Conservation (phyloP, 2,888 invertebrate genomes). For the Epsilonema sp. region DNA sequence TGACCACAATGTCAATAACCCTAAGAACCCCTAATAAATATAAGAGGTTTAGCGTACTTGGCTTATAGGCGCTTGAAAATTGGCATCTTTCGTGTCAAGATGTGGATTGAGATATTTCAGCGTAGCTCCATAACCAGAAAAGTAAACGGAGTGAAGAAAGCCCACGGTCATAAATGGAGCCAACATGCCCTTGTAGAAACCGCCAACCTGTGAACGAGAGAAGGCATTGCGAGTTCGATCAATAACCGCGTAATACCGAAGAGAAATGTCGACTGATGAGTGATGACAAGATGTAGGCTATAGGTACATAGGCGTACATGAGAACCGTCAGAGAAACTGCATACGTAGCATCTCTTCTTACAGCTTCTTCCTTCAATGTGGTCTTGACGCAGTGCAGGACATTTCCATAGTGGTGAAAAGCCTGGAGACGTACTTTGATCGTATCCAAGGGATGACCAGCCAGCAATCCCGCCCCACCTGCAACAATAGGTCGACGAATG, state of each 20-base stretch:
- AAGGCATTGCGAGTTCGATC: too few species aligned
- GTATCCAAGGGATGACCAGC: constrained; percentile 35
- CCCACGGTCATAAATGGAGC: constrained; percentile 46
- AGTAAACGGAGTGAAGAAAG: constrained; percentile 46
- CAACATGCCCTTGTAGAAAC: constrained; percentile 48
- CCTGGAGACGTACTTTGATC: constrained; percentile 29
- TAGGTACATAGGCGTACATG: background rate
- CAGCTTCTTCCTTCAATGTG: constrained; percentile 17
- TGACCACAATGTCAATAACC: too few species aligned
- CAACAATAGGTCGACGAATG: constrained; percentile 6
- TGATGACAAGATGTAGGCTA: background rate
- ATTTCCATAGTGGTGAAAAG: constrained; percentile 15
- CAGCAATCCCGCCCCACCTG: constrained; percentile 31
- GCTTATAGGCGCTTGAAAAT: too few species aligned
- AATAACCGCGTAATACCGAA: too few species aligned
- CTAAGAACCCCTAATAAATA: too few species aligned
- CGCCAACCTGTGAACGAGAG: constrained; percentile 33
- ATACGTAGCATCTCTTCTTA: constrained; percentile 4
- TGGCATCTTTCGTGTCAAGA: too few species aligned
- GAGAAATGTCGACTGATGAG: background rate
- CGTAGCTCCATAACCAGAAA: constrained; percentile 43
- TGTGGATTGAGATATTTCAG: constrained; percentile 19
- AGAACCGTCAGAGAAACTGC: too few species aligned
- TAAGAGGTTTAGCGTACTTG: too few species aligned
- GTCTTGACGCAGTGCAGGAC: constrained; percentile 14